Evolutionary conservation across 2,113 vertebrate genomes (phyloP), one percentile per base, ranked within the genome.

Genomic region (Dascyllus trimaculatus): DNA sequence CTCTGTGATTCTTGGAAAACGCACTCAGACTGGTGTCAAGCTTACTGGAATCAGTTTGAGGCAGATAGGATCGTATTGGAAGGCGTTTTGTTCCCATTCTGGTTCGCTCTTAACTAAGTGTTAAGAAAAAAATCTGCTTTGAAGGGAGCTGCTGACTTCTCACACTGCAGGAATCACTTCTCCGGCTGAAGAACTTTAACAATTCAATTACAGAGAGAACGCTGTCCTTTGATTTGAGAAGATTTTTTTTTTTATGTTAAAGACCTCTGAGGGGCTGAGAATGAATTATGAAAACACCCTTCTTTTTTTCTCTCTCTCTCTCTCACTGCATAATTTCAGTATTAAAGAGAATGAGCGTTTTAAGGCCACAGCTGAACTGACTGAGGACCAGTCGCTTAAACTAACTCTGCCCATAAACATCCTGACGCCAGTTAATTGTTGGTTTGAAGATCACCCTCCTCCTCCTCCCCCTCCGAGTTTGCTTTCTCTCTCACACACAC

Each of bases 381-480:
- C 82, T 46, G 87, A 91, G 75, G 82, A 88, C 89, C 61, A 71
- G 83, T 93, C 76, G 91, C 91, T 89, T 93, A 92, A 95, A 93
- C 90, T 94, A 94, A 93, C 82, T 90, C 86, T 61, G 80, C 71
- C 89, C 90, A 81, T 92, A 95, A 96, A 95, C 87, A 95, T 89
- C 93, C 87, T 56, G 92, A 95, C 84, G 89, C 84, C 93, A 94
- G 87, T 91, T 96, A 95, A 95, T 93, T 95, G 93, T 89, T 94
- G 88, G 87, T 96, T 93, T 95, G 88, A 95, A 94, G 91, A 91
- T 79, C 85, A 69, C 68, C 57, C 53, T 14, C 53, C 56, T 63
- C 46, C 65, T 65, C 49, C 58, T 49, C 38, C 61, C 65, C 61
- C 68, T 51, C 45, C 45, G 32, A 79, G 79, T 78, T 74, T 76